Evolutionary conservation across 1,140 invertebrate species (phyloP), one percentile per base, ranked within the genome.

Genomic region (Whitmania pigra): DNA sequence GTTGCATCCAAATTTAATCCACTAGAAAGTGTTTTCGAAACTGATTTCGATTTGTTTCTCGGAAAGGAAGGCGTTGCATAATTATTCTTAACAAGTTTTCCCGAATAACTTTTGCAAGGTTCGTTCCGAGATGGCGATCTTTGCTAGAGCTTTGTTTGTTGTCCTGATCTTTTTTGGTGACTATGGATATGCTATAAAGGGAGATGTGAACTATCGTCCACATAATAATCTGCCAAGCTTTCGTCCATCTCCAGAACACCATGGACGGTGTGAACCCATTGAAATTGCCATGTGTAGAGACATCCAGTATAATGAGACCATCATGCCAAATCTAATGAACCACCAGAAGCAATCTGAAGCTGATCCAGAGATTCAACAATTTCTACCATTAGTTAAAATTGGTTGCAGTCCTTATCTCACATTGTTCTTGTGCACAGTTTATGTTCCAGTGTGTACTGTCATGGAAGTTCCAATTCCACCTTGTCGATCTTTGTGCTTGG

Each of bases 261-360:
- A 49, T 11, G 43, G 43, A 22, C 43, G 43, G 79, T 97, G 94
- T 84, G 92, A 97, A 80, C 88, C 89, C 2, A 95, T 97, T 73
- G 93, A 88, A 6, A 92, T 97, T 73, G 89, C 89, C 17, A 86
- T 96, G 76, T 98, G 95, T 83, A 88, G 88, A 81, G 89, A 94
- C 77, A 90, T 97, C 71, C 87, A 87, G 49, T 98, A 98, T 82
- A 98, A 97, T 81, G 86, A 89, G 82, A 98, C 94, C 0, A 94
- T 96, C 72, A 93, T 96, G 88, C 94, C 94, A 5, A 98, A 97
- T 83, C 78, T 96, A 49, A 83, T 97, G 74, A 89, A 91, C 71
- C 95, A 99, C 77, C 87, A 89, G 69, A 94, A 89, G 76, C 94
- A 99, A 82, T 91, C 96, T 77, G 94, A 97, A 76, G 96, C 95